Conservation (phyloP, 2,797 vertebrate species). For the Paramormyrops hopkinsi region DNA sequence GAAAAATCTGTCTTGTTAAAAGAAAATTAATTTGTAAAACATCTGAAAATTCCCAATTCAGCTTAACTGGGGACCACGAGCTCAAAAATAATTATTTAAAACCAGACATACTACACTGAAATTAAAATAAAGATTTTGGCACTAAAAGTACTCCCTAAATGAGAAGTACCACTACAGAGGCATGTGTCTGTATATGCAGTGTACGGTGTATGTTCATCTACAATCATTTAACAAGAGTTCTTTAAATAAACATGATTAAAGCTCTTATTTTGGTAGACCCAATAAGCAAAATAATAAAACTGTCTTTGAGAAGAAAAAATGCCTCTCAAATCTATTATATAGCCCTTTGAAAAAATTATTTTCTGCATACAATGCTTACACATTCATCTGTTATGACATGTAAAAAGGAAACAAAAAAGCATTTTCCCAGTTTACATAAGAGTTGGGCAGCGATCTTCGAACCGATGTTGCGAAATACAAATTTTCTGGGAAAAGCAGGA, state of each 20-base stretch:
- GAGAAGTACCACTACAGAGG: neutral
- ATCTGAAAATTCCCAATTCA: neutral
- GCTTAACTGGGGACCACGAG: neutral
- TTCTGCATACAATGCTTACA: neutral
- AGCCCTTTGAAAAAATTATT: slow-evolving; percentile 26
- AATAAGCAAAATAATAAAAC: slow-evolving; percentile 31
- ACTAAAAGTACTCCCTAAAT: slow-evolving; percentile 14
- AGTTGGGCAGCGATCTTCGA: neutral
- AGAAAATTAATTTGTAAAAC: neutral
- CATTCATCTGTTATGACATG: neutral
- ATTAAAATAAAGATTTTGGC: neutral
- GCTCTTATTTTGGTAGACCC: slow-evolving; percentile 26
- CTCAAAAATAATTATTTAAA: neutral
- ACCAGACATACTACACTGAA: neutral
- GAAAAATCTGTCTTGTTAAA: neutral
- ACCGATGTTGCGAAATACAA: neutral
- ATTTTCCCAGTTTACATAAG: neutral
- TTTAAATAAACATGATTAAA: slow-evolving; percentile 18
- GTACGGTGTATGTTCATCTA: neutral
- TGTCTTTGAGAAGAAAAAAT: neutral
- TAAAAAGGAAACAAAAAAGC: neutral
- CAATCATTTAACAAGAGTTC: neutral
- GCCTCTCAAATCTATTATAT: slow-evolving; percentile 15
- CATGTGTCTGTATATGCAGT: neutral
- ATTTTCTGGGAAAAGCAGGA: neutral